Evolutionary conservation across 2,888 invertebrate species (phyloP).

Genomic region (Cheilosia scutellata): DNA sequence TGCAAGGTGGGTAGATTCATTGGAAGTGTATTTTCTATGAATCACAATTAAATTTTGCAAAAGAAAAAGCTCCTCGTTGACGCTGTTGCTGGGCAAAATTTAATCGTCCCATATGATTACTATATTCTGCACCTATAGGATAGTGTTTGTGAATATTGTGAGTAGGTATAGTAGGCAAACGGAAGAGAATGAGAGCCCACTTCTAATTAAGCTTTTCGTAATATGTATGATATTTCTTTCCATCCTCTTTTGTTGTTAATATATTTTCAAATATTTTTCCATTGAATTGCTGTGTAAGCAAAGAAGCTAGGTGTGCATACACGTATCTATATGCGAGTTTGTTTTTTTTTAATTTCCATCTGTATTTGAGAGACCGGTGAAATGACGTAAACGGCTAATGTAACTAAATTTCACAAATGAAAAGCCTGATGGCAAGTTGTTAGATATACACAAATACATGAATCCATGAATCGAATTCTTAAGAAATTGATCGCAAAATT

Average conservation of each 20-base stretch:
- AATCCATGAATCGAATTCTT: slow-evolving; percentile 9
- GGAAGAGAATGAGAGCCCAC: slow-evolving; percentile 43
- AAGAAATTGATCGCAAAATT: slow-evolving; percentile 6
- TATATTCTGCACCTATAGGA: slow-evolving; percentile 38
- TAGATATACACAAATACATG: background rate
- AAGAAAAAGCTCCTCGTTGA: slow-evolving; percentile 51
- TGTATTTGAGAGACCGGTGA: slow-evolving; percentile 27
- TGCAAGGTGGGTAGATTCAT: slow-evolving; percentile 31
- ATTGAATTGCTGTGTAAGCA: slow-evolving; percentile 38
- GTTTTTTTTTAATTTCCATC: slow-evolving; percentile 8
- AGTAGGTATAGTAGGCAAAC: background rate
- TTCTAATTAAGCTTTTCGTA: slow-evolving; percentile 51
- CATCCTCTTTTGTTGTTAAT: slow-evolving; percentile 37
- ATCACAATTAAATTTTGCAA: slow-evolving; percentile 64
- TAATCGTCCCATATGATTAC: slow-evolving; percentile 50
- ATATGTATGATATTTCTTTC: background rate
- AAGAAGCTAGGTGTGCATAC: slow-evolving; percentile 39
- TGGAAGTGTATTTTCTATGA: slow-evolving; percentile 53
- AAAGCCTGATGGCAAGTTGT: background rate
- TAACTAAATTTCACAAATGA: background rate
- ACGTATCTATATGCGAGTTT: slow-evolving; percentile 7
- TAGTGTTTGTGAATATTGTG: slow-evolving; percentile 25
- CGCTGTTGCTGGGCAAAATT: slow-evolving; percentile 72
- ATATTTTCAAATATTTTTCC: slow-evolving; percentile 19
- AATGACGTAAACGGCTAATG: slow-evolving; percentile 31